These are phyloP conservation scores for Drosophila cognata DNA, from an alignment of 2,888 invertebrate species.

Conservation along the genomic window DNA sequence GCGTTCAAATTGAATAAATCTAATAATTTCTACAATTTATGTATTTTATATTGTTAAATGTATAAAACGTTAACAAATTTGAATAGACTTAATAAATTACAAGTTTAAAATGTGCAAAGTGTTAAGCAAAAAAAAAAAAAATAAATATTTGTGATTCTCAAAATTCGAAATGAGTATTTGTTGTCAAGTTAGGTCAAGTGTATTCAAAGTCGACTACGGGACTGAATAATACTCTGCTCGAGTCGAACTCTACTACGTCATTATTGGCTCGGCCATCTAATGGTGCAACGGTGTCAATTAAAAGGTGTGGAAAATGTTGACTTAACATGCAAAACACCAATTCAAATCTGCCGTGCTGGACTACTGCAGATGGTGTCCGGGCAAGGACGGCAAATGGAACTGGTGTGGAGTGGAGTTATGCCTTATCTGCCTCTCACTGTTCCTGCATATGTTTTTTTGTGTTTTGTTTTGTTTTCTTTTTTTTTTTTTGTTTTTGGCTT, in stretches of 20 bases:
- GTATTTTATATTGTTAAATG: not conserved
- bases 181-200: not conserved
- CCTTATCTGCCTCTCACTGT: conserved; percentile 9
- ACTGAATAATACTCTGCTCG: not conserved
- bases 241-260: conserved; percentile 9
- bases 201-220: not conserved
- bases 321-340: conserved; percentile 73
- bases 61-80: not conserved
- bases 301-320: conserved; percentile 72
- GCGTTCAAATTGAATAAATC: not conserved
- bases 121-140: not conserved
- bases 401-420: conserved; percentile 1
- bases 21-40: not conserved
- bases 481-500: conserved; percentile 9
- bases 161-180: not conserved
- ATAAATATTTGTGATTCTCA: no score
- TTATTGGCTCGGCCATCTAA: conserved; percentile 20
- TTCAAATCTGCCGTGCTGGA: conserved; percentile 44
- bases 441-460: not conserved
- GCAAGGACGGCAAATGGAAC: conserved; percentile 18
- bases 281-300: conserved; percentile 48
- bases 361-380: conserved; percentile 25
- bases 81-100: not conserved
- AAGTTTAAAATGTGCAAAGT: not conserved
- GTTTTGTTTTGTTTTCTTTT: conserved; percentile 4